phyloP scores from a whole-genome alignment of 2,888 invertebrate species.

The Auanema sp. region DNA sequence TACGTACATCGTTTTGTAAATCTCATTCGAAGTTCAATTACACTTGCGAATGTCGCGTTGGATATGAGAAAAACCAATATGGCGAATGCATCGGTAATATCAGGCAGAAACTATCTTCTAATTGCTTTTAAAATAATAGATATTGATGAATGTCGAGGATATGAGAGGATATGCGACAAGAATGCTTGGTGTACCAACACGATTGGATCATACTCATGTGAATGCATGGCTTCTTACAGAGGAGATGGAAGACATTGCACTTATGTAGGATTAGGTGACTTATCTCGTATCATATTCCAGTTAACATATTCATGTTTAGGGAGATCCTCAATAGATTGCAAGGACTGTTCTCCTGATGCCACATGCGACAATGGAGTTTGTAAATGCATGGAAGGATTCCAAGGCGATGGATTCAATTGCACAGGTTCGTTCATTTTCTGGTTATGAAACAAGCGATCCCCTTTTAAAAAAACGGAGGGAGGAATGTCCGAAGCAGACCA shows the following conservation, averaged over 20 bases:
- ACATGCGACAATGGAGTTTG: conserved; percentile 52
- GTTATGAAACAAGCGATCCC: no score
- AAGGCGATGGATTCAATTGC: conserved; percentile 59
- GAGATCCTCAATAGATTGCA: conserved; percentile 49
- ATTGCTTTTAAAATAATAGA: no score
- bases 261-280: conserved; percentile 53
- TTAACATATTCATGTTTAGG: conserved; percentile 22
- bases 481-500: no score
- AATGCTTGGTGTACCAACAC: conserved; percentile 59
- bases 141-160: conserved; percentile 55
- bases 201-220: conserved; percentile 47
- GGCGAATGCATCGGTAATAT: conserved; percentile 53
- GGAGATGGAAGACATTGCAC: conserved; percentile 54
- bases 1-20: conserved; percentile 55
- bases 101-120: no score
- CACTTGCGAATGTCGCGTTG: conserved; percentile 56
- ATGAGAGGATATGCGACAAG: conserved; percentile 46
- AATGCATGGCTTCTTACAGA: conserved; percentile 57
- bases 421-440: conserved; percentile 36
- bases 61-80: conserved; percentile 48
- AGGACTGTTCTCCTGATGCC: conserved; percentile 47
- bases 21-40: conserved; percentile 56
- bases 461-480: no score
- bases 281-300: not conserved
- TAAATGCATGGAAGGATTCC: conserved; percentile 55